Conservation (phyloP, 2,888 invertebrate genomes). For the Drosophila kuntzei region DNA sequence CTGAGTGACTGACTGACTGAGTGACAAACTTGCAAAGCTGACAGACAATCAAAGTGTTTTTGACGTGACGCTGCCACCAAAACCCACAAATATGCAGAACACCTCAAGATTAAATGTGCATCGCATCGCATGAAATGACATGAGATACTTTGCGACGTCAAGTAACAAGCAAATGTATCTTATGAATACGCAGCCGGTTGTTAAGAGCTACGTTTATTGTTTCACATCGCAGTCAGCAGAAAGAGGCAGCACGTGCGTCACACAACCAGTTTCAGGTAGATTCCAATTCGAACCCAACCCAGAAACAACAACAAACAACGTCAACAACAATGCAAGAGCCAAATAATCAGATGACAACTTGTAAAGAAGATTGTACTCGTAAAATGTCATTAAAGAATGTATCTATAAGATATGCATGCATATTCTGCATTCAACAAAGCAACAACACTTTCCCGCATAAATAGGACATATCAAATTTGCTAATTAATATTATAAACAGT, state of each 20-base stretch:
- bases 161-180: constrained; percentile 59
- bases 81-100: constrained; percentile 75
- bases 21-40: constrained; percentile 21
- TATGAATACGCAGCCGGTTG: constrained; percentile 46
- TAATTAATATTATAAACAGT: neutral
- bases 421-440: neutral
- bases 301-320: constrained; percentile 15
- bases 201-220: constrained; percentile 61
- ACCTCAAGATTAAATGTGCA: constrained; percentile 77
- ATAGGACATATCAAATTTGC: neutral
- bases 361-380: neutral
- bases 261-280: constrained; percentile 66
- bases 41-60: constrained; percentile 67
- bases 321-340: constrained; percentile 23
- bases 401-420: constrained; percentile 9
- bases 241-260: constrained; percentile 69
- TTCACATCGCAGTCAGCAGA: constrained; percentile 36
- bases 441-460: neutral
- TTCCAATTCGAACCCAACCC: constrained; percentile 1
- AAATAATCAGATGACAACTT: constrained; percentile 33
- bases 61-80: constrained; percentile 64
- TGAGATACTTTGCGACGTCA: constrained; percentile 73
- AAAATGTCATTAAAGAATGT: constrained; percentile 24
- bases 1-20: constrained; percentile 18
- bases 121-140: constrained; percentile 60